Conservation (phyloP, 2,888 invertebrate species). For the Ormyrus labotus region DNA sequence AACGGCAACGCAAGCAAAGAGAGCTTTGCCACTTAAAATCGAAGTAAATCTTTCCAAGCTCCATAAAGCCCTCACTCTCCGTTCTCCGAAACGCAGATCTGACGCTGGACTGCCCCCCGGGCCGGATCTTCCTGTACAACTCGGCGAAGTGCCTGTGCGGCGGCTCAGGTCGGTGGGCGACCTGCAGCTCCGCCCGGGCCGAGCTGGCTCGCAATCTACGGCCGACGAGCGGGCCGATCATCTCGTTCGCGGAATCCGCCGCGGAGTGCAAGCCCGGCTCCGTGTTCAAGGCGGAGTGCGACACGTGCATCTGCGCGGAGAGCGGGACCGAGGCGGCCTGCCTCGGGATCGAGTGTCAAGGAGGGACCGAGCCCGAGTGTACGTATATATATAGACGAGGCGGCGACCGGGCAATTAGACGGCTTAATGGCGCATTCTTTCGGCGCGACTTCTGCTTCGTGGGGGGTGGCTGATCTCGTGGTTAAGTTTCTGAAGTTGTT, state of each 20-base stretch:
- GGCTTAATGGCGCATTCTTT: no score
- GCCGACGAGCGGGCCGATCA: conserved; percentile 5
- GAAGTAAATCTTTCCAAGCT: no score
- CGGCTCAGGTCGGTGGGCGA: background rate
- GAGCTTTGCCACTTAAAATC: no score
- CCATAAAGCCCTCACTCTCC: background rate
- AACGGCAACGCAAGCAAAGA: no score
- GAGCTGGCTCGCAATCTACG: conserved; percentile 36
- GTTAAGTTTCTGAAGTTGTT: no score
- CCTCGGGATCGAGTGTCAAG: conserved; percentile 7
- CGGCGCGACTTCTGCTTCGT: no score
- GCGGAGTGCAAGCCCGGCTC: conserved; percentile 36
- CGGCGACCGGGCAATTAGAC: no score
- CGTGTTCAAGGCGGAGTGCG: conserved; percentile 38
- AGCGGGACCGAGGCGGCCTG: conserved; percentile 19
- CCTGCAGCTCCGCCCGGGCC: conserved; percentile 26
- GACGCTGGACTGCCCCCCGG: conserved; percentile 25
- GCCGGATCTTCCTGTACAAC: conserved; percentile 40
- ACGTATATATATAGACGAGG: background rate
- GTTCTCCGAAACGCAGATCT: conserved; percentile 19
- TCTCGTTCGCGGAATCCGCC: background rate
- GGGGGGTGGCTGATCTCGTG: no score
- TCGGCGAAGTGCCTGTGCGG: conserved; percentile 38
- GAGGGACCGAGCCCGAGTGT: conserved; percentile 7
- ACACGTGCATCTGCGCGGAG: conserved; percentile 47